phyloP scores from a whole-genome alignment of 2,888 invertebrate species.

The Limenitis camilla region DNA sequence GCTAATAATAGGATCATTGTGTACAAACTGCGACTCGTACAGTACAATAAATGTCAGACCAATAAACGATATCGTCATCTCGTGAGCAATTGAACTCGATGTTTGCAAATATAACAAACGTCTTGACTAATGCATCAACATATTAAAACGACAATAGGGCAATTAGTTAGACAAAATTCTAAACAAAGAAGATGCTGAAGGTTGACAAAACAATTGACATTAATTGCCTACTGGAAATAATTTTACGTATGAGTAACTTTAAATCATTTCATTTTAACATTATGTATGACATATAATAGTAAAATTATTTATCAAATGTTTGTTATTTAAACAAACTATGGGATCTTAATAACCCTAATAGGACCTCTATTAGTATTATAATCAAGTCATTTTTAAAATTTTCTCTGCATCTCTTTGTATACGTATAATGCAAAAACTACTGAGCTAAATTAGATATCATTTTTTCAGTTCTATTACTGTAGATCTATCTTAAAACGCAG shows the following conservation, averaged over 20 bases:
- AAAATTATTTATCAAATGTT: too few species aligned
- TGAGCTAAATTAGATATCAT: too few species aligned
- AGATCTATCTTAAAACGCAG: too few species aligned
- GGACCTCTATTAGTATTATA: too few species aligned
- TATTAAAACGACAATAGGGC: conserved; percentile 53
- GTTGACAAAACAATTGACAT: conserved; percentile 34
- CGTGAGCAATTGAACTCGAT: conserved; percentile 29
- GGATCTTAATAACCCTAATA: too few species aligned
- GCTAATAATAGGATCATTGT: conserved; percentile 14
- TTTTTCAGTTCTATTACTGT: too few species aligned
- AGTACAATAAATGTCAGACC: conserved; percentile 21
- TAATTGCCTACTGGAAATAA: conserved; percentile 23
- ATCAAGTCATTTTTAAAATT: too few species aligned
- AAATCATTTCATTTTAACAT: too few species aligned
- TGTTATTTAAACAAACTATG: too few species aligned
- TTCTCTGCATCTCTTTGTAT: too few species aligned
- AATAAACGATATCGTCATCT: conserved; percentile 31
- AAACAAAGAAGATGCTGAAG: conserved; percentile 48
- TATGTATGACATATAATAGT: too few species aligned
- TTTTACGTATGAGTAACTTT: conserved; percentile 3
- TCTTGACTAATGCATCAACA: conserved; percentile 40
- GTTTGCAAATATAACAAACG: conserved; percentile 32
- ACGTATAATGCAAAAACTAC: too few species aligned
- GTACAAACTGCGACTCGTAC: conserved; percentile 15
- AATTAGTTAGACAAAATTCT: conserved; percentile 52